These are phyloP conservation scores for Griposia aprilina DNA, from an alignment of 2,888 invertebrate genomes.

Conservation along the genomic window DNA sequence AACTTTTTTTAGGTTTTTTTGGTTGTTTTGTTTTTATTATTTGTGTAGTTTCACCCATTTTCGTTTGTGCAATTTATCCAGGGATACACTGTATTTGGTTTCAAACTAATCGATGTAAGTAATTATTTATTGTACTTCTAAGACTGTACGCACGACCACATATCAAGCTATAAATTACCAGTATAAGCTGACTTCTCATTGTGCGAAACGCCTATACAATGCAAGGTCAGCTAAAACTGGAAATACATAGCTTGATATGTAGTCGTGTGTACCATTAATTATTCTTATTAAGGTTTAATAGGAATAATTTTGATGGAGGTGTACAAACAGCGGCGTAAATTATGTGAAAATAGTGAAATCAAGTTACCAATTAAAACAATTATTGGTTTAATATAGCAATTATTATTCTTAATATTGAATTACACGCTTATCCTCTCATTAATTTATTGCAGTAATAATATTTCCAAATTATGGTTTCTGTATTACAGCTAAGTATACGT, in stretches of 20 bases:
- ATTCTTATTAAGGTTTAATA: not conserved
- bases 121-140: not conserved
- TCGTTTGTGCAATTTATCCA: no score
- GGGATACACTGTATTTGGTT: not conserved
- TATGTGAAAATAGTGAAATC: conserved; percentile 3
- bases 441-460: not conserved
- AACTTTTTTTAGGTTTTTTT: no score
- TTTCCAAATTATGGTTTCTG: not conserved
- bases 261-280: no score
- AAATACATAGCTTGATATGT: no score
- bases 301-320: not conserved
- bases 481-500: not conserved
- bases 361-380: not conserved
- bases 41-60: no score
- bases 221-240: no score
- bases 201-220: no score
- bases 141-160: no score
- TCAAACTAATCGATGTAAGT: no score
- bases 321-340: not conserved
- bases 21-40: no score
- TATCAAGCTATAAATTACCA: no score
- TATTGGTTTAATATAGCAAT: not conserved
- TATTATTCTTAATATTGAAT: not conserved
- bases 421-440: not conserved
- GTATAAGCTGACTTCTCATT: no score